Evolutionary conservation across 2,888 invertebrate species (phyloP).

Genomic region (Neoitamus cyanurus): DNA sequence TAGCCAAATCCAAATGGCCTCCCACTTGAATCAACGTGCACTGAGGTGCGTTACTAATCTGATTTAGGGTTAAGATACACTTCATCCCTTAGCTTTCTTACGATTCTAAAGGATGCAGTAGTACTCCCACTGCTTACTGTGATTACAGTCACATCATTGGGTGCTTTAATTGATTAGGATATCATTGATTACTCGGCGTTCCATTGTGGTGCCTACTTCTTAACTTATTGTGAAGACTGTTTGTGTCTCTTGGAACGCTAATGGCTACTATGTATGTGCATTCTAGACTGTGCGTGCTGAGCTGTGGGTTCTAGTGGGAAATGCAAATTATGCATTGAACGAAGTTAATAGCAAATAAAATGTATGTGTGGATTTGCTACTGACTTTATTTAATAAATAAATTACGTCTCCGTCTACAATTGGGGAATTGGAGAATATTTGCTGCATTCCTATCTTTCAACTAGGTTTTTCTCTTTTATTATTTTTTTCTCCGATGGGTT

Average conservation of each 20-base stretch:
- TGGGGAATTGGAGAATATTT: too few relatives aligned
- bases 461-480: too few relatives aligned
- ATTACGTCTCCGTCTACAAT: too few relatives aligned
- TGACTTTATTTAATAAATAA: too few relatives aligned
- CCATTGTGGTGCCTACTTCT: neutral
- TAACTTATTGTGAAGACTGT: neutral
- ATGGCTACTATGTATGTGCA: neutral
- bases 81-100: neutral
- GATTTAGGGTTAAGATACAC: constrained; percentile 13
- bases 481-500: too few relatives aligned
- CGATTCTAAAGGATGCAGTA: neutral
- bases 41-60: constrained; percentile 29
- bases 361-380: too few relatives aligned
- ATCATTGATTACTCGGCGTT: neutral
- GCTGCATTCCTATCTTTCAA: too few relatives aligned
- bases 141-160: constrained; percentile 6
- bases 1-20: constrained; percentile 37
- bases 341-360: too few relatives aligned
- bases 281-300: too few relatives aligned
- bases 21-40: constrained; percentile 15
- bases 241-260: neutral
- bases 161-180: constrained; percentile 22
- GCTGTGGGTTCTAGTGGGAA: too few relatives aligned
- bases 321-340: too few relatives aligned
- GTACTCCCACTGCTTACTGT: neutral